A percentile compares a stretch with the other conserved stretches of the same genome.
These are phyloP conservation scores for Ophion costatus DNA, from an alignment of 2,888 invertebrate genomes.

Conservation along the genomic window DNA sequence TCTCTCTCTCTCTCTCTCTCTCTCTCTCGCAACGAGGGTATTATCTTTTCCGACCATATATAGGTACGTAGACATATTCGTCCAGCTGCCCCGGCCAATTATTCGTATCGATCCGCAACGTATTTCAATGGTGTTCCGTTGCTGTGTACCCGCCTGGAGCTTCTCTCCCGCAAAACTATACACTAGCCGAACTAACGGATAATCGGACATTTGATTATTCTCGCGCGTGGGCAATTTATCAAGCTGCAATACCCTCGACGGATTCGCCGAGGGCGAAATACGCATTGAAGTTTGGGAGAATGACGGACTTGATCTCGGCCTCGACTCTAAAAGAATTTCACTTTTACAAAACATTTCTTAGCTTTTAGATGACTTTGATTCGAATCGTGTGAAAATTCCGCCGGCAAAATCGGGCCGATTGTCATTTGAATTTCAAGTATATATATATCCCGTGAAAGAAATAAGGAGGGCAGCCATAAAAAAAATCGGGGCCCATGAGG, in stretches of 20 bases:
- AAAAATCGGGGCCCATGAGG: too few species aligned
- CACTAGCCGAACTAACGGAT: neutral
- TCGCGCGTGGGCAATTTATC: neutral
- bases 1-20: too few species aligned
- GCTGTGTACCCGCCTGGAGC: neutral
- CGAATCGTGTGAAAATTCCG: too few species aligned
- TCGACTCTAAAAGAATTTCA: too few species aligned
- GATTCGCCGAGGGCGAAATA: too few species aligned
- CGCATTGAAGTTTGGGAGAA: neutral
- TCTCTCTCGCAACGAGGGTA: neutral
- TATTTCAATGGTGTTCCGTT: slow-evolving; percentile 14
- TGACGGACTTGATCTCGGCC: neutral
- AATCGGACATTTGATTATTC: neutral
- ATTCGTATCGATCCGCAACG: slow-evolving; percentile 57
- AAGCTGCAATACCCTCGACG: too few species aligned
- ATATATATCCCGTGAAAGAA: too few species aligned
- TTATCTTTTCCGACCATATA: slow-evolving; percentile 18
- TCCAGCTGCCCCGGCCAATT: slow-evolving; percentile 56
- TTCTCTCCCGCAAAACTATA: neutral
- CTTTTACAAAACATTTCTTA: too few species aligned
- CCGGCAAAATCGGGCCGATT: too few species aligned
- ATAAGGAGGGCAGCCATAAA: too few species aligned
- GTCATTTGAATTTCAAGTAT: too few species aligned
- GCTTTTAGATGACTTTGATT: too few species aligned
- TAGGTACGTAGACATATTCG: slow-evolving; percentile 4